A percentile compares a stretch with the other conserved stretches of the same genome.
Conservation (phyloP, 2,888 invertebrate species). For the Chirona hameri region DNA sequence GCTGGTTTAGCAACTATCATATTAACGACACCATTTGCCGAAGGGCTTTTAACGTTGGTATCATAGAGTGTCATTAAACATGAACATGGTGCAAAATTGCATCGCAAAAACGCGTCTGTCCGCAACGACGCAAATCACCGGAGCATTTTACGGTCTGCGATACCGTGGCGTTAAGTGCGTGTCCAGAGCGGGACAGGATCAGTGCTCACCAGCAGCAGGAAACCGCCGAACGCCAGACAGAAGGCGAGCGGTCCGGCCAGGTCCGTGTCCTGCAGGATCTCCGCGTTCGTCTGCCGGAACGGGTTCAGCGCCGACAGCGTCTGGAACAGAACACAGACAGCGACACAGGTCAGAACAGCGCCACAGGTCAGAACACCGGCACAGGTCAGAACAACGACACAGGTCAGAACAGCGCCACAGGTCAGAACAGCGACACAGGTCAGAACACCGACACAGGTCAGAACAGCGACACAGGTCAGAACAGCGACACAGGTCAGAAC, state of each 20-base stretch:
- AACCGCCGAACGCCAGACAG: conserved; percentile 69
- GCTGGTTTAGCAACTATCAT: not conserved
- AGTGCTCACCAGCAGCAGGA: conserved; percentile 48
- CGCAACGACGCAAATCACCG: no score
- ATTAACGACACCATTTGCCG: not conserved
- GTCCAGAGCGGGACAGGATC: no score
- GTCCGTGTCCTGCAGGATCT: conserved; percentile 76
- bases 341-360: not conserved
- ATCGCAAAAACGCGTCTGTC: not conserved
- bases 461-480: no score
- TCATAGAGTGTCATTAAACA: not conserved
- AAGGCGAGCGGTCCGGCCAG: conserved; percentile 89
- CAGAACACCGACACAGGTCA: no score
- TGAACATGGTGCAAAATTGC: not conserved
- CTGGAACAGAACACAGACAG: conserved; percentile 29
- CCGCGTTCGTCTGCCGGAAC: conserved; percentile 64
- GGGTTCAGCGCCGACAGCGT: conserved; percentile 42
- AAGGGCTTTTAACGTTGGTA: not conserved
- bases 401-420: no score
- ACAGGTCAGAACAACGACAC: not conserved
- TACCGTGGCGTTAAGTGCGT: no score
- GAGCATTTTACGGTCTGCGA: no score
- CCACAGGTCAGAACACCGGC: no score
- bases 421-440: no score
- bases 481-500: no score